Conservation (phyloP, 2,888 invertebrate species). For the Lamellibrachia satsuma region DNA sequence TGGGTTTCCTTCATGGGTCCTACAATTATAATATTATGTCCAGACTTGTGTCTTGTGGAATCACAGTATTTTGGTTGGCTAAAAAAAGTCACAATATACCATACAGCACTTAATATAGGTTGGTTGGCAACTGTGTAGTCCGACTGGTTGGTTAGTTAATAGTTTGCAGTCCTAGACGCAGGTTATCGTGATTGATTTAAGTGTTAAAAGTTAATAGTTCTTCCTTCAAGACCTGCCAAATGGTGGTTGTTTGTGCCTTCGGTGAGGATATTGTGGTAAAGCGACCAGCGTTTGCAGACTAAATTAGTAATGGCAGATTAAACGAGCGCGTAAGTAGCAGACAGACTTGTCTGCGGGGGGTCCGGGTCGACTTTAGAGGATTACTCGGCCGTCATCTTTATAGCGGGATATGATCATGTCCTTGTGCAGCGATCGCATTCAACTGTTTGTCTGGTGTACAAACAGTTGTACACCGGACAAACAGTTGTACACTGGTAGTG, state of each 20-base stretch:
- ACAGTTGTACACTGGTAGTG: not conserved
- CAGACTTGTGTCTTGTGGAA: not conserved
- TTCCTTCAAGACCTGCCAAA: not conserved
- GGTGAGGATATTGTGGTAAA: not conserved
- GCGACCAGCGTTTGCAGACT: not conserved
- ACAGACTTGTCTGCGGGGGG: not conserved
- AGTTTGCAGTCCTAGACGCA: not conserved
- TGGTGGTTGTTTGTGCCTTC: not conserved
- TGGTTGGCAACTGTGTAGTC: not conserved
- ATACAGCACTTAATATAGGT: not conserved
- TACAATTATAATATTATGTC: not conserved
- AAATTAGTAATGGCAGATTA: conserved; percentile 12
- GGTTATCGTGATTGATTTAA: not conserved
- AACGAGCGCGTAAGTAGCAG: not conserved
- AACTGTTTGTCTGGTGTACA: not conserved
- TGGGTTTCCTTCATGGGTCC: not conserved
- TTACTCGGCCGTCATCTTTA: not conserved
- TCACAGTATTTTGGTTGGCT: not conserved
- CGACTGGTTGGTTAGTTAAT: not conserved
- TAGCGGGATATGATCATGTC: not conserved
- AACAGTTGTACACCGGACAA: not conserved
- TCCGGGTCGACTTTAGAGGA: not conserved
- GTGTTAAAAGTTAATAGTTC: not conserved
- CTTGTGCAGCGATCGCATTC: not conserved
- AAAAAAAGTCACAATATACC: not conserved